Conservation (phyloP, 2,888 invertebrate genomes). For the Cylindroiulus punctatus region DNA sequence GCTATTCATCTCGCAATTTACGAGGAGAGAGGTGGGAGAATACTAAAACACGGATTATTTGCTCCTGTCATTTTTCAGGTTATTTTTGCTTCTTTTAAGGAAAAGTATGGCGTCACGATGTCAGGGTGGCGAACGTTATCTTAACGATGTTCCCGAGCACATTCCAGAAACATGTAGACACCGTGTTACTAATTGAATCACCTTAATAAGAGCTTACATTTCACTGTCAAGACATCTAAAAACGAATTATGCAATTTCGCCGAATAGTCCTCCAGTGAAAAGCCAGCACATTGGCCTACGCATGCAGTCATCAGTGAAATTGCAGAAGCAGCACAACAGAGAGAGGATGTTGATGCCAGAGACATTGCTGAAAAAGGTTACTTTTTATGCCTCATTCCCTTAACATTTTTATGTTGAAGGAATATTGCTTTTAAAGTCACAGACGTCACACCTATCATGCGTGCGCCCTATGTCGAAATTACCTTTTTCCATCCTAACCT, state of each 20-base stretch:
- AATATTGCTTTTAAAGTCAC: slow-evolving; percentile 45
- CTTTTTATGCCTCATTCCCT: slow-evolving; percentile 47
- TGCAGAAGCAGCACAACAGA: slow-evolving; percentile 25
- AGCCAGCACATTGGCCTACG: background rate
- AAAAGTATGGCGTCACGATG: background rate
- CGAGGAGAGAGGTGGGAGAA: too few species aligned
- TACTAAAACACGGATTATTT: background rate
- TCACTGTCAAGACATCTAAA: slow-evolving; percentile 34
- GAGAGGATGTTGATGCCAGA: slow-evolving; percentile 33
- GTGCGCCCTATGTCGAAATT: slow-evolving; percentile 33
- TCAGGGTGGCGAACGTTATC: background rate
- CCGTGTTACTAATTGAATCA: slow-evolving; percentile 13
- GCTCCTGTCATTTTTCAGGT: background rate
- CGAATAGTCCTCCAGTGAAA: background rate
- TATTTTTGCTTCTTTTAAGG: background rate
- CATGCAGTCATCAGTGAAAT: slow-evolving; percentile 39
- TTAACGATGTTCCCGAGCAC: background rate
- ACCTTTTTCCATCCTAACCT: slow-evolving; percentile 44
- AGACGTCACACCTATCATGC: slow-evolving; percentile 43
- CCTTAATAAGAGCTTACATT: background rate
- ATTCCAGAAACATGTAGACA: background rate
- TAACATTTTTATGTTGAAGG: slow-evolving; percentile 42
- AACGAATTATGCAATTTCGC: slow-evolving; percentile 14
- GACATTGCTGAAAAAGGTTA: slow-evolving; percentile 28
- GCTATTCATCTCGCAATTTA: background rate